Percentiles rank a stretch among this genome's conserved stretches.
These are phyloP conservation scores for Clarias platycephalus DNA, from an alignment of 2,797 vertebrate genomes.

Conservation along the genomic window DNA sequence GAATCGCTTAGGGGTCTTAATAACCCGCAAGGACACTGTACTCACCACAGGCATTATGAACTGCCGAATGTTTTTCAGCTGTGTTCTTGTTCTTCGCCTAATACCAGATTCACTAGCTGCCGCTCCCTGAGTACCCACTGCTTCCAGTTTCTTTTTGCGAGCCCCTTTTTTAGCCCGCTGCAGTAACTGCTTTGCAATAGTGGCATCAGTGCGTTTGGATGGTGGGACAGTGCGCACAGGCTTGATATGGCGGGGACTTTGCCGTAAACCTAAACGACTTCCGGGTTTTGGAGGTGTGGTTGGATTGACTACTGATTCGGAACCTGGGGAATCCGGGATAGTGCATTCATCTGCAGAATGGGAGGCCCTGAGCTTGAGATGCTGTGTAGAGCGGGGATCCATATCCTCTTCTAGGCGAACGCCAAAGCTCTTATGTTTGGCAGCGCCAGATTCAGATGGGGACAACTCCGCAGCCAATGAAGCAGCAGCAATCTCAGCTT, in stretches of 20 bases:
- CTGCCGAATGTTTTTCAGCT: slow-evolving; percentile 95
- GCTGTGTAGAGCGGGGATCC: slow-evolving; percentile 63
- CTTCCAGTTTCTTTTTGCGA: slow-evolving; percentile 86
- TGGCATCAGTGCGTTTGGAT: slow-evolving; percentile 92
- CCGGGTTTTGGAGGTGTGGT: slow-evolving; percentile 69
- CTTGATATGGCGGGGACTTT: slow-evolving; percentile 93
- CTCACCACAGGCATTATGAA: slow-evolving; percentile 99
- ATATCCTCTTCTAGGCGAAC: slow-evolving; percentile 79
- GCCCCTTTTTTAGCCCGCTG: slow-evolving; percentile 94
- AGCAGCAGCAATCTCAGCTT: slow-evolving; percentile 76
- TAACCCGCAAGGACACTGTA: slow-evolving; percentile 93
- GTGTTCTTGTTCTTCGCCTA: slow-evolving; percentile 83
- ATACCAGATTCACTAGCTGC: slow-evolving; percentile 69
- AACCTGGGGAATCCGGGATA: slow-evolving; percentile 57
- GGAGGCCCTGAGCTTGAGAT: slow-evolving; percentile 61
- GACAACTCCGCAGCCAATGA: slow-evolving; percentile 50
- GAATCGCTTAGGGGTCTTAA: slow-evolving; percentile 96
- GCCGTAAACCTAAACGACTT: slow-evolving; percentile 77
- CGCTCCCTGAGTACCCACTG: slow-evolving; percentile 76
- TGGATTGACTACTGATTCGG: slow-evolving; percentile 56
- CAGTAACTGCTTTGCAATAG: slow-evolving; percentile 94
- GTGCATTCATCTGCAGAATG: slow-evolving; percentile 56
- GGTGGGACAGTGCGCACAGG: slow-evolving; percentile 92
- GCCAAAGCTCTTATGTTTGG: slow-evolving; percentile 84
- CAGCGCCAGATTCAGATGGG: slow-evolving; percentile 66